Percentiles rank a stretch among this genome's conserved stretches.
Evolutionary conservation across 2,797 vertebrate species (phyloP).

Genomic region (Glyptemys insculpta): DNA sequence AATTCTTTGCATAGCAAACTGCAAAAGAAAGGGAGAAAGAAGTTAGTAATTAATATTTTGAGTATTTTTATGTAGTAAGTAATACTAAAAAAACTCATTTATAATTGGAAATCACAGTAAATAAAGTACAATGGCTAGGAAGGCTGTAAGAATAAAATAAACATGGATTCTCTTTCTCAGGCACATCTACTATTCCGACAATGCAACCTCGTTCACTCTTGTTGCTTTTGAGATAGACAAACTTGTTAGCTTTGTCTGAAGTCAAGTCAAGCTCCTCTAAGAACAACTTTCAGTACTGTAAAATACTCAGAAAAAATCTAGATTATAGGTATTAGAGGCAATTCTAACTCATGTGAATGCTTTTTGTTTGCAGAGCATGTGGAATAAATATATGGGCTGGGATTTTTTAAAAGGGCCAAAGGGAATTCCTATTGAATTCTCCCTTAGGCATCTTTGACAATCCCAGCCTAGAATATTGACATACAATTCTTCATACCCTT

Average conservation of each 20-base stretch:
- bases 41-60: not conserved
- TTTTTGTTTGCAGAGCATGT: not conserved
- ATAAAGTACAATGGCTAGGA: not conserved
- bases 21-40: slow-evolving; percentile 42
- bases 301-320: not conserved
- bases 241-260: not conserved
- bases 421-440: not conserved
- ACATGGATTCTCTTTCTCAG: not conserved
- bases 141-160: not conserved
- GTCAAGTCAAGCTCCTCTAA: not conserved
- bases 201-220: rapidly evolving
- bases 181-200: not conserved
- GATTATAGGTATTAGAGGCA: not conserved
- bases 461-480: not conserved
- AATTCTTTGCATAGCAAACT: slow-evolving; percentile 98
- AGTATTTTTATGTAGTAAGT: not conserved
- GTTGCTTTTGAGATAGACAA: not conserved
- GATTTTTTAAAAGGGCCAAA: not conserved
- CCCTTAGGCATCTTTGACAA: not conserved
- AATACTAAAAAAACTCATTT: not conserved
- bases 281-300: rapidly evolving
- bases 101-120: not conserved
- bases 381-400: not conserved
- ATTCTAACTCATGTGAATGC: not conserved
- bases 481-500: rapidly evolving